Evolutionary conservation across 2,113 vertebrate genomes (phyloP), one percentile per base, ranked within the genome.

Genomic region (Chauna torquata): DNA sequence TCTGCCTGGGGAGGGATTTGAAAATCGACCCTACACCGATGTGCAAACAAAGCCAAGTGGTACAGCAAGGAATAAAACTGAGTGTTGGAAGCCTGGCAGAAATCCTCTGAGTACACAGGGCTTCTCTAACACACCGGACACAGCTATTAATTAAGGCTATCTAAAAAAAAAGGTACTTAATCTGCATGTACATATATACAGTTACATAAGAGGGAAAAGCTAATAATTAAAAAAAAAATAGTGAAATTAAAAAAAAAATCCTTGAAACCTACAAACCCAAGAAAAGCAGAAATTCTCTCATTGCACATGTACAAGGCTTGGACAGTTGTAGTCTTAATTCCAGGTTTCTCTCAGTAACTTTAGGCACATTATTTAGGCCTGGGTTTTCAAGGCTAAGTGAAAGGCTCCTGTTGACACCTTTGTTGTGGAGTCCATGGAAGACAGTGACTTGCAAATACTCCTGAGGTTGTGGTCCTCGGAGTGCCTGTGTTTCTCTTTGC

Each of bases 21-120:
- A 83, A 95, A 92, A 93, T 80, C 4, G 2, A 79, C 79, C 66
- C 74, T 70, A 22, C 68, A 90, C 79, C 47, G 52, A 47, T 62
- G 92, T 20, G 49, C 81, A 77, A 94, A 76, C 83, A 94, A 90
- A 94, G 79, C 44, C 70, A 74, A 85, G 62, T 40, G 68, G 92
- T 9, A 76, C 20, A 36, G 34, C 68, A 27, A 80, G 61, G 58
- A 84, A 38, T n/a, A 42, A 74, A 80, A 50, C 40, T 10, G 42
- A 69, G 47, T 42, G 28, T 49, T 38, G 57, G 36, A 66, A 71
- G 69, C 61, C 52, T 52, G 76, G 45, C 42, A 94, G 80, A 94
- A 94, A 75, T 36, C 72, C 40, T 75, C 10, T 38, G 52, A 80
- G 40, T 30, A 54, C 36, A 64, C 57, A 36, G 0, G 2, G 49